Base-by-base conservation (phyloP, 2,797 vertebrate species). In the Sebastes hubbsi region DNA sequence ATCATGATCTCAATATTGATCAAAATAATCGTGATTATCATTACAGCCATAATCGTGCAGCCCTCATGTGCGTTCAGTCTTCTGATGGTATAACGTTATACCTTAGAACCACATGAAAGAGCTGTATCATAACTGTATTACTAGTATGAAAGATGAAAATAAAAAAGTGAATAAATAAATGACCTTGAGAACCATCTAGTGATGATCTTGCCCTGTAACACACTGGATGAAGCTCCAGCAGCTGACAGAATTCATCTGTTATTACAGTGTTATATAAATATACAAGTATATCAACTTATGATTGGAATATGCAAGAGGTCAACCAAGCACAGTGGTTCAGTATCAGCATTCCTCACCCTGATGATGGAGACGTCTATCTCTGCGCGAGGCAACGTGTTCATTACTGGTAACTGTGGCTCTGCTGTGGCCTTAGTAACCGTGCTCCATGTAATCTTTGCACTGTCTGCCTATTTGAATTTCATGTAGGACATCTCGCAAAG, bases 291-390 rank as follows among this genome's bases (percentile, higher is more conserved):
- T 75, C 52, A 91, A 72, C 6, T 6, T 36, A 8, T 85, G 67
- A 83, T 76, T 81, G 63, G 80, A 91, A 88, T 88, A 89, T 78
- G 67, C 80, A 77, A 78, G 81, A 87, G 79, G 78, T 78, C 73
- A 80, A 77, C 72, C 64, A 62, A 73, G 73, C 84, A 82, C 49
- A 42, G 60, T 80, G 38, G 83, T 38, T 75, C 75, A 81, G 66
- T 71, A 75, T 83, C 65, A 54, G 36, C 34, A 10, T 62, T 55
- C 20, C 22, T 78, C 32, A 14, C 16, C 72, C 68, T 14, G 25
- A 71, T 72, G 58, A 65, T 2, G 24, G 72, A 73, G 76, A 74
- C 24, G 10, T 81, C 9, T 69, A 24, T 70, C 75, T 24, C 56
- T 10, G 52, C 27, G 55, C 62, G 65, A 69, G 46, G 14, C 73